A percentile compares a stretch with the other conserved stretches of the same genome.
phyloP scores from a whole-genome alignment of 1,140 invertebrate species.

The Drosophila pseudoananassae region DNA sequence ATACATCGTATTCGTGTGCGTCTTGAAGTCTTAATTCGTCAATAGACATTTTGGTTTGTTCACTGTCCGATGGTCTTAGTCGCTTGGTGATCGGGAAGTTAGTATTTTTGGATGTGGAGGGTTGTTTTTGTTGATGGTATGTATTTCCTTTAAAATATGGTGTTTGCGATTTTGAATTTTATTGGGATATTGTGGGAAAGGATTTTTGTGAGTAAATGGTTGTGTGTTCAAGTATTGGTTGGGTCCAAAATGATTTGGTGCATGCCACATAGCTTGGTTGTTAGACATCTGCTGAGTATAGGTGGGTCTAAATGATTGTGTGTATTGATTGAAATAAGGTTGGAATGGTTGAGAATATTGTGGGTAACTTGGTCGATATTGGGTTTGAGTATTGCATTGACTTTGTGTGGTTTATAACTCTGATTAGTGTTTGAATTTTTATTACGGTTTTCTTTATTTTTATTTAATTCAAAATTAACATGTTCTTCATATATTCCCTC shows the following conservation, averaged over 20 bases:
- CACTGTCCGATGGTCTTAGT: slow-evolving; percentile 2
- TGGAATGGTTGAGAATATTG: slow-evolving; percentile 16
- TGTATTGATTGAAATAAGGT: slow-evolving; percentile 17
- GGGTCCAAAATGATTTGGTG: slow-evolving; percentile 4
- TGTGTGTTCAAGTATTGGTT: slow-evolving; percentile 3
- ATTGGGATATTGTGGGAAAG: not conserved
- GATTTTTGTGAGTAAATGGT: not conserved
- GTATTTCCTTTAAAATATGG: slow-evolving; percentile 4
- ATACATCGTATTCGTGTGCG: not conserved
- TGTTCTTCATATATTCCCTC: slow-evolving; percentile 13
- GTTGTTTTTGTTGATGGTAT: not conserved
- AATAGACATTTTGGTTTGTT: slow-evolving; percentile 18
- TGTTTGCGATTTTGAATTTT: no score
- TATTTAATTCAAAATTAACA: slow-evolving; percentile 7
- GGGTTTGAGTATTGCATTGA: slow-evolving; percentile 7
- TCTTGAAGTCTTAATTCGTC: slow-evolving; percentile 6
- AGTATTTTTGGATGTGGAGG: slow-evolving; percentile 9
- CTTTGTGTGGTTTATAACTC: slow-evolving; percentile 3
- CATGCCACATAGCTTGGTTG: not conserved
- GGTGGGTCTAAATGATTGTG: slow-evolving; percentile 5
- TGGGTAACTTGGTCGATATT: slow-evolving; percentile 11
- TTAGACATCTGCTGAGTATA: slow-evolving; percentile 6
- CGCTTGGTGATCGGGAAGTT: slow-evolving; percentile 9
- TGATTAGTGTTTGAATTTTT: not conserved
- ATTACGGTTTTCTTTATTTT: slow-evolving; percentile 5